These are phyloP conservation scores for Drosophila algonquin DNA, from an alignment of 2,888 invertebrate genomes.

Conservation along the genomic window DNA sequence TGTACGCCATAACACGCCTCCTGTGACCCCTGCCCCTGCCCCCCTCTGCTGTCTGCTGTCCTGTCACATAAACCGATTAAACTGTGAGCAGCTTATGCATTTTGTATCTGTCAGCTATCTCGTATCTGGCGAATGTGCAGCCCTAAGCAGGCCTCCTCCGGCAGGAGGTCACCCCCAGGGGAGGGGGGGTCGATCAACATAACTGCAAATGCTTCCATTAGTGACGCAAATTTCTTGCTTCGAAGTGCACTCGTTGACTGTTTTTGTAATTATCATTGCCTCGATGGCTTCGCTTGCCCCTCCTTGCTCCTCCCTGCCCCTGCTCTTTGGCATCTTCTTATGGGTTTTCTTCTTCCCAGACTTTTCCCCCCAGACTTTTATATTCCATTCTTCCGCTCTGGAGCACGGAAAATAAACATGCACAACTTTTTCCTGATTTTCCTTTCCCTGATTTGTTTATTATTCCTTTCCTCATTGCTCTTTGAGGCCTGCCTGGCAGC, in stretches of 20 bases:
- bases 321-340: neutral
- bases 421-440: conserved; percentile 58
- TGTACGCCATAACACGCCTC: neutral
- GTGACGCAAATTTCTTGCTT: conserved; percentile 18
- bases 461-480: conserved; percentile 65
- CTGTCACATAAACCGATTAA: conserved; percentile 73
- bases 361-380: neutral
- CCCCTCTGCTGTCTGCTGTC: conserved; percentile 48
- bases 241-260: conserved; percentile 8
- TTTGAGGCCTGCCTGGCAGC: conserved; percentile 50
- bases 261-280: conserved; percentile 57
- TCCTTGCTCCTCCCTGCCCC: too few relatives aligned
- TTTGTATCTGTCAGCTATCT: conserved; percentile 56
- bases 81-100: conserved; percentile 76
- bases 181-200: conserved; percentile 6
- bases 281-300: conserved; percentile 9
- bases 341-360: neutral
- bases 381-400: conserved; percentile 22
- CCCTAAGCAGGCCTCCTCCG: conserved; percentile 28
- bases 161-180: too few relatives aligned
- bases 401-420: conserved; percentile 36
- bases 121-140: conserved; percentile 66
- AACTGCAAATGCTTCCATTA: conserved; percentile 18
- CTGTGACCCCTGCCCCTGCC: neutral
- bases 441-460: conserved; percentile 60